Evolutionary conservation across 1,140 invertebrate species (phyloP).

Genomic region (Drosophila lacteicornis): DNA sequence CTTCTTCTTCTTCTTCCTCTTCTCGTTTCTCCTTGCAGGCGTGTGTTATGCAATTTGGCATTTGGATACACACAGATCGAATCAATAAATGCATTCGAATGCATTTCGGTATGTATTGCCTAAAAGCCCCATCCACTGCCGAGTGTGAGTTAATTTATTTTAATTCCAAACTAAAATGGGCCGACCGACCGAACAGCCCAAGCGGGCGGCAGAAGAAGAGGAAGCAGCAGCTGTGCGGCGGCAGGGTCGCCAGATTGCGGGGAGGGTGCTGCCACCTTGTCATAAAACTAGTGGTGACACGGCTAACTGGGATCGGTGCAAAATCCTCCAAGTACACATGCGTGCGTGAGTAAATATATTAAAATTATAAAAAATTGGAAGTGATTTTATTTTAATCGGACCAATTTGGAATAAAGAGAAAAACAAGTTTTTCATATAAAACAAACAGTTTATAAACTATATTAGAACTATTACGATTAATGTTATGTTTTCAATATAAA

Average conservation of each 20-base stretch:
- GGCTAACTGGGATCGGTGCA: neutral
- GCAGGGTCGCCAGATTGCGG: constrained; percentile 27
- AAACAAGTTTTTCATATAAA: no score
- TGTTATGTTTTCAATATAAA: neutral
- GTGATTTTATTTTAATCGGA: no score
- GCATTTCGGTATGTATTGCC: constrained; percentile 54
- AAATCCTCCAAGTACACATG: no score
- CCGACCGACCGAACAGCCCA: constrained; percentile 35
- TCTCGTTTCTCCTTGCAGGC: constrained; percentile 19
- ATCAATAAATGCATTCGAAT: constrained; percentile 51
- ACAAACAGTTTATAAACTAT: no score
- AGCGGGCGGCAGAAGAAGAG: constrained; percentile 46
- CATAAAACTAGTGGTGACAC: constrained; percentile 22
- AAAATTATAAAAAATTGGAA: no score
- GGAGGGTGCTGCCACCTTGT: constrained; percentile 5
- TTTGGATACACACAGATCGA: constrained; percentile 46
- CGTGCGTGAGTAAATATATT: no score
- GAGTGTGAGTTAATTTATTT: constrained; percentile 64
- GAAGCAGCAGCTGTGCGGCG: constrained; percentile 29
- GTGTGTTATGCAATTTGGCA: constrained; percentile 50
- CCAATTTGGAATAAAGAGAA: no score
- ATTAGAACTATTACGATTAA: no score
- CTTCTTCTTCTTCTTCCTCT: constrained; percentile 30
- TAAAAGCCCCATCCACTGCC: constrained; percentile 28
- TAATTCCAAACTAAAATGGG: constrained; percentile 62